Conservation (phyloP, 35 echinoderm and acorn worm genomes). For the Apostichopus parvimensis region DNA sequence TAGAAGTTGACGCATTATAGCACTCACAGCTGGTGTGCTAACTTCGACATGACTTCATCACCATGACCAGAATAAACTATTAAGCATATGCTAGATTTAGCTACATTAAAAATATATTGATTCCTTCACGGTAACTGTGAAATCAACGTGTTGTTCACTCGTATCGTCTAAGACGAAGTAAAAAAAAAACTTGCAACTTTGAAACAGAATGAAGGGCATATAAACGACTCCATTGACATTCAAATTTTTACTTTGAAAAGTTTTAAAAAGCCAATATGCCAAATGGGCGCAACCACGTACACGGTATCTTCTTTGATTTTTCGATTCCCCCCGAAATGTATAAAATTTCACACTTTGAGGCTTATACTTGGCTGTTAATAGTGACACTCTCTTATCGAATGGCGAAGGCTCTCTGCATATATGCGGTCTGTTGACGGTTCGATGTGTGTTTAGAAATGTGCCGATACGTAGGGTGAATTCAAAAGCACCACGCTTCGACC, state of each 20-base stretch:
- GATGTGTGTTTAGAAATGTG: not conserved
- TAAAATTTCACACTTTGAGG: conserved; percentile 34
- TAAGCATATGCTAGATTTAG: not conserved
- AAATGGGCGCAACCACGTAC: not conserved
- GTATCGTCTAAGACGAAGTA: too few species aligned
- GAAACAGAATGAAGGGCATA: too few species aligned
- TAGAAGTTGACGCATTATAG: conserved; percentile 41
- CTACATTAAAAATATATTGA: too few species aligned
- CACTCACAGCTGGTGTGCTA: not conserved
- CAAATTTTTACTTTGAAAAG: too few species aligned
- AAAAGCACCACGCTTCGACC: not conserved
- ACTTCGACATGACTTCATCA: conserved; percentile 7
- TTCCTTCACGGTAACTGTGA: too few species aligned
- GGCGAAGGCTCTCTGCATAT: not conserved
- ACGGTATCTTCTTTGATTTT: conserved; percentile 6
- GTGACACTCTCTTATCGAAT: not conserved
- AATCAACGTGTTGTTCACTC: too few species aligned
- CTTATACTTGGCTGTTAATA: not conserved
- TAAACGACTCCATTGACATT: too few species aligned
- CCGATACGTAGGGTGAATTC: not conserved
- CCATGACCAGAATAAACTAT: not conserved
- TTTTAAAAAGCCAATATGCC: too few species aligned
- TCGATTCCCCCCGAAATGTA: conserved; percentile 18
- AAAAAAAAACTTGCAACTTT: too few species aligned
- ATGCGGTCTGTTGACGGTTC: not conserved